Base-by-base conservation (phyloP, 2,888 invertebrate species). In the Drosophila percnosoma region DNA sequence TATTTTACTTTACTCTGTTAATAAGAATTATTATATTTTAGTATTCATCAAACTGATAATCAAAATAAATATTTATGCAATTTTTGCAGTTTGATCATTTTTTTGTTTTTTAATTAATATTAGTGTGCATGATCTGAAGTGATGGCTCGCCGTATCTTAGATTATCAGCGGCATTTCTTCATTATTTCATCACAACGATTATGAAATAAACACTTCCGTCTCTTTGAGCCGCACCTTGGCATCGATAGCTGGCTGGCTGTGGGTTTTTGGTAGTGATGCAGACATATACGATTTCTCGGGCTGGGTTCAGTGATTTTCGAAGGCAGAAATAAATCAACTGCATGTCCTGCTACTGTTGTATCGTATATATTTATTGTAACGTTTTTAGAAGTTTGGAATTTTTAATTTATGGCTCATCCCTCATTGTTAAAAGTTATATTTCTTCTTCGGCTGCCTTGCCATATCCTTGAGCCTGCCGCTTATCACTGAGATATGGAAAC, bases 121-220 rank as follows among this genome's bases (percentile, higher is more conserved):
- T 11, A 6, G 3, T 49, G 68, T 76, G 10, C 45, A 77, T 81
- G 78, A 76, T 76, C 1, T 27, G 0, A 10, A 1, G 29, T 3
- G 57, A 1, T 8, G 18, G 62, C 36, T 51, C n/a, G 61, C 62
- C 66, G 24, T 62, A 13, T 8, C 63, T 55, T 53, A 68, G 67
- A 66, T 18, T 51, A 66, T 68, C 24, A 48, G 8, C 51, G 51
- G 62, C 34, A 62, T 61, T 65, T 83, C 68, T 76, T 86, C 82
- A 89, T 89, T 83, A 89, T 73, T 83, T 77, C 55, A 74, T 68
- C 82, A 70, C 85, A 87, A 69, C 88, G 87, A 82, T 88, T 87
- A 88, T 83, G 83, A 83, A 86, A 80, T 90, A 90, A 87, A 89
- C 88, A 87, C 90, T 88, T 87, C 89, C 90, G 82, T 83, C 73